These are phyloP conservation scores for Andrena bicolor DNA, from an alignment of 2,888 invertebrate genomes.

Conservation along the genomic window DNA sequence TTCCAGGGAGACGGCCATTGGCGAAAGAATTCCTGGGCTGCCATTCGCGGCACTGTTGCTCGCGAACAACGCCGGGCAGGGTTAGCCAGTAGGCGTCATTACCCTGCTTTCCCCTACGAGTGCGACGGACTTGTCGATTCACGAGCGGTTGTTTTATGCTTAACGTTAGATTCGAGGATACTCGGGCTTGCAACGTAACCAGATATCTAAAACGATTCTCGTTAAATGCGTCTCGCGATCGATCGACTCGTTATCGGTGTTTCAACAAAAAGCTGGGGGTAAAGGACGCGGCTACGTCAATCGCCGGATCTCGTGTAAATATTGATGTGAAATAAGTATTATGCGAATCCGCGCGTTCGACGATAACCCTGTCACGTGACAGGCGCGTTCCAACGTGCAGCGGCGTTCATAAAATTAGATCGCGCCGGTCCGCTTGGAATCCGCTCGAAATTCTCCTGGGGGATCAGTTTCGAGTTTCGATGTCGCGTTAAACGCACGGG, in stretches of 20 bases:
- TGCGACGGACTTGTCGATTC: conserved; percentile 16
- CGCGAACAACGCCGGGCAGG: conserved; percentile 1
- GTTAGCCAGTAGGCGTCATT: conserved; percentile 12
- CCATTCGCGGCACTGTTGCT: conserved; percentile 5
- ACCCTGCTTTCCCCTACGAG: conserved; percentile 33
- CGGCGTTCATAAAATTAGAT: conserved; percentile 20
- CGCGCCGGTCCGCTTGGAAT: not conserved
- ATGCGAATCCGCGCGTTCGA: not conserved
- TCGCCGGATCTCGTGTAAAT: not conserved
- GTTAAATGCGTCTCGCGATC: not conserved
- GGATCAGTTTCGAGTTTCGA: not conserved
- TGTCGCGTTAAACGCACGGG: not conserved
- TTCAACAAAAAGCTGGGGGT: not conserved
- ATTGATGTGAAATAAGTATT: conserved; percentile 5
- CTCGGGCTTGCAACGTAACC: too few species aligned
- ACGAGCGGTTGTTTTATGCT: not conserved
- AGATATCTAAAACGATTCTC: not conserved
- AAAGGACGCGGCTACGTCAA: not conserved
- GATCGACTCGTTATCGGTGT: not conserved
- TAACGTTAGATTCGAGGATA: too few species aligned
- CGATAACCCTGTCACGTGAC: not conserved
- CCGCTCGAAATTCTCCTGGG: not conserved
- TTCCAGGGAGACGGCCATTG: not conserved
- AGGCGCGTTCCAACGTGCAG: conserved; percentile 1
- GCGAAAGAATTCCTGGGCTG: not conserved